These are phyloP conservation scores for Hexactinellida sp. DNA, from an alignment of 37 sponge, comb jelly and placozoan genomes.

Conservation along the genomic window DNA sequence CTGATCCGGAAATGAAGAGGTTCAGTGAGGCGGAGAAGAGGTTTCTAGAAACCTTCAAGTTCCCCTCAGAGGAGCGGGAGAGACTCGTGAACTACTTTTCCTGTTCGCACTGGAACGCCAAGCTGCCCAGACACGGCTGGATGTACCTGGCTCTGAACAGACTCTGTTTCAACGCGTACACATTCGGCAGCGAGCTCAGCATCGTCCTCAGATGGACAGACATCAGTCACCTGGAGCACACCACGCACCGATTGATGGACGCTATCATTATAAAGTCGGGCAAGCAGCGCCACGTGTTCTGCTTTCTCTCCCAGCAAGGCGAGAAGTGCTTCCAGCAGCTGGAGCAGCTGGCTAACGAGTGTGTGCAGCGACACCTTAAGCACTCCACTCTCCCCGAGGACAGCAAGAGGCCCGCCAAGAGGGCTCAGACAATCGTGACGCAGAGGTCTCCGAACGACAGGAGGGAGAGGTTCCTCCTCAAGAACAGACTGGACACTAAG, in stretches of 20 bases:
- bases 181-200: constrained; percentile 61
- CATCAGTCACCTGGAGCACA: constrained; percentile 17
- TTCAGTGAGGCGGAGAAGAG: constrained; percentile 49
- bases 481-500: constrained; percentile 27
- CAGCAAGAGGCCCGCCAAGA: not conserved
- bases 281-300: not conserved
- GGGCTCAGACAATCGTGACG: not conserved
- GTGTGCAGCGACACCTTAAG: constrained; percentile 7
- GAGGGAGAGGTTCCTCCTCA: constrained; percentile 25
- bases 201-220: constrained; percentile 63
- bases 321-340: constrained; percentile 11
- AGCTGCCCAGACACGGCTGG: constrained; percentile 85
- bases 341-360: not conserved
- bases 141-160: constrained; percentile 83
- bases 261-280: not conserved
- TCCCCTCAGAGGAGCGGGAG: constrained; percentile 56
- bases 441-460: not conserved
- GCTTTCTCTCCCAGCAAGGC: not conserved
- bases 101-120: constrained; percentile 59
- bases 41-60: constrained; percentile 54
- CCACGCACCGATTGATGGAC: not conserved
- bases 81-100: constrained; percentile 43
- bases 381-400: not conserved
- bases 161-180: constrained; percentile 71
- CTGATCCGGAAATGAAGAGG: constrained; percentile 41